Conservation (phyloP, 2,797 vertebrate species). For the Chelonia mydas region DNA sequence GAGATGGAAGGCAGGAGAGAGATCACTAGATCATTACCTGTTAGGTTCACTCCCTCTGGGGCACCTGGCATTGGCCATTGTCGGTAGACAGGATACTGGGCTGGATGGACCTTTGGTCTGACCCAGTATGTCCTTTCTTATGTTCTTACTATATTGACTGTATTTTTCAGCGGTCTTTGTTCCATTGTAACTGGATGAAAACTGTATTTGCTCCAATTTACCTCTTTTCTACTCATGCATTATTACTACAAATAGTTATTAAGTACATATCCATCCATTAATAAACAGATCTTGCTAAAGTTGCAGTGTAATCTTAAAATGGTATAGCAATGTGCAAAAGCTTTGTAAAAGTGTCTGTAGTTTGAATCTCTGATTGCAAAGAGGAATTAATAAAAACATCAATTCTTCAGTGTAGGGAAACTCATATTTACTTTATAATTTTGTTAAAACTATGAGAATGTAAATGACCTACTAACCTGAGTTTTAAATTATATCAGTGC, state of each 20-base stretch:
- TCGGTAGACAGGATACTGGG: too few relatives aligned
- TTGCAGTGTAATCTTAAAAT: too few relatives aligned
- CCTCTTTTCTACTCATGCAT: not conserved
- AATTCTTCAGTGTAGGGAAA: not conserved
- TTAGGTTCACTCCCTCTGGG: too few relatives aligned
- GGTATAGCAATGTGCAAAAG: not conserved
- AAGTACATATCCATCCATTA: not conserved
- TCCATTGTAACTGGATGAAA: not conserved
- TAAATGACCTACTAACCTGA: not conserved
- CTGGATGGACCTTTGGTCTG: too few relatives aligned
- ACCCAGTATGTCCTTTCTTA: too few relatives aligned
- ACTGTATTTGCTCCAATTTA: not conserved
- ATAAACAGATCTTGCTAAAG: too few relatives aligned
- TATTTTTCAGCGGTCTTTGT: not conserved
- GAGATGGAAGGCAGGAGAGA: too few relatives aligned
- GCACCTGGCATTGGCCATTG: too few relatives aligned
- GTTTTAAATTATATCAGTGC: not conserved
- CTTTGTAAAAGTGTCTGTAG: not conserved
- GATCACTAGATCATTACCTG: too few relatives aligned
- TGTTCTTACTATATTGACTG: not conserved
- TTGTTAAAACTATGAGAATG: not conserved
- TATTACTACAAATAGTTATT: not conserved
- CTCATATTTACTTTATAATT: not conserved
- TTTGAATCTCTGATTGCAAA: not conserved
- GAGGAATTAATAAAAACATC: not conserved